Evolutionary conservation across 2,797 vertebrate species (phyloP).

Genomic region (Todus mexicanus): DNA sequence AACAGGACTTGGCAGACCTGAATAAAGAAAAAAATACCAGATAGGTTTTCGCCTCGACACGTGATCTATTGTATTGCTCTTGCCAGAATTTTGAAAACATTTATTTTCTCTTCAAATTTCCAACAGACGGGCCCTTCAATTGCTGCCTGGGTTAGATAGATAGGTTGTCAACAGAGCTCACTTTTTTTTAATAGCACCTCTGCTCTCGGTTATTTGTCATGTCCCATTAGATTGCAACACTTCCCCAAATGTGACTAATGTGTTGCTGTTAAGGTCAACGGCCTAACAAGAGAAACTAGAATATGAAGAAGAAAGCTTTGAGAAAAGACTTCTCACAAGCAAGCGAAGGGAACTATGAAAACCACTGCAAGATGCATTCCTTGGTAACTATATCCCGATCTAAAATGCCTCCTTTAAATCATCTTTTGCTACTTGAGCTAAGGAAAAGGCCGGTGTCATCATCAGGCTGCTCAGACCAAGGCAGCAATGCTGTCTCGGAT

Average conservation of each 20-base stretch:
- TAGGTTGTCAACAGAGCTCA: neutral
- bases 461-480: neutral
- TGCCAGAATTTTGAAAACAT: neutral
- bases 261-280: neutral
- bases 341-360: neutral
- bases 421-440: neutral
- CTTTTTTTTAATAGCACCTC: neutral
- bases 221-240: neutral
- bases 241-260: neutral
- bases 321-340: neutral
- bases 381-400: neutral
- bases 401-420: neutral
- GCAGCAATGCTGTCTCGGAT: neutral
- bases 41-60: neutral
- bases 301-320: neutral
- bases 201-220: neutral
- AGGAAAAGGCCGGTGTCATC: neutral
- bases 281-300: neutral
- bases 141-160: neutral
- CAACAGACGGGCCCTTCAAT: neutral
- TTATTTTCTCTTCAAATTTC: neutral
- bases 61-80: neutral
- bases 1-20: neutral
- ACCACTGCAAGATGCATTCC: neutral
- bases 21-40: neutral